Evolutionary conservation across 1,140 invertebrate genomes (phyloP).

Genomic region (Magallana ariakensis): DNA sequence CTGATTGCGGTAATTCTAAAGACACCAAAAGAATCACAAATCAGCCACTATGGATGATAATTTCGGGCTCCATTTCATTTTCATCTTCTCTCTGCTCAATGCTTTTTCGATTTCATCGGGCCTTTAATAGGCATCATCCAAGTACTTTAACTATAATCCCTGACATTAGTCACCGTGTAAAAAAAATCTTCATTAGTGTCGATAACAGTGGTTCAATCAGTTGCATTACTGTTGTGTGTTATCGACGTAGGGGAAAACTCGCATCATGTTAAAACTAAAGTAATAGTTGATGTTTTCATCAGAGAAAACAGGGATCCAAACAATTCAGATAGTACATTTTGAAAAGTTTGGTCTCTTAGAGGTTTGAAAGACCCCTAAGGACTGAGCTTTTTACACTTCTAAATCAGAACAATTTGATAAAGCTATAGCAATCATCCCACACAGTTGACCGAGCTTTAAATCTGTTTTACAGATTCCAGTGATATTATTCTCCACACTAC

Average conservation of each 20-base stretch:
- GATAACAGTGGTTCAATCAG: background rate
- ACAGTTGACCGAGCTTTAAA: no score
- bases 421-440: no score
- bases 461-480: no score
- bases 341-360: background rate
- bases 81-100: background rate
- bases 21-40: background rate
- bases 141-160: background rate
- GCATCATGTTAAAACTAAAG: background rate
- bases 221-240: background rate
- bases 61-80: background rate
- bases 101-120: constrained; percentile 2
- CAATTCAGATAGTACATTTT: background rate
- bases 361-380: no score
- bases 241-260: background rate
- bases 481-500: no score
- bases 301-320: background rate
- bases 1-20: constrained; percentile 5
- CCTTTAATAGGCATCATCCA: constrained; percentile 19
- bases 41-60: background rate
- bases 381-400: no score
- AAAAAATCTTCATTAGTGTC: constrained; percentile 10
- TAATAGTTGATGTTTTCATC: background rate
- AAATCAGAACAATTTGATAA: no score
- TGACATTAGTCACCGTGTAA: background rate